Evolutionary conservation across 1,140 invertebrate species (phyloP).

Genomic region (Helicoverpa armigera): DNA sequence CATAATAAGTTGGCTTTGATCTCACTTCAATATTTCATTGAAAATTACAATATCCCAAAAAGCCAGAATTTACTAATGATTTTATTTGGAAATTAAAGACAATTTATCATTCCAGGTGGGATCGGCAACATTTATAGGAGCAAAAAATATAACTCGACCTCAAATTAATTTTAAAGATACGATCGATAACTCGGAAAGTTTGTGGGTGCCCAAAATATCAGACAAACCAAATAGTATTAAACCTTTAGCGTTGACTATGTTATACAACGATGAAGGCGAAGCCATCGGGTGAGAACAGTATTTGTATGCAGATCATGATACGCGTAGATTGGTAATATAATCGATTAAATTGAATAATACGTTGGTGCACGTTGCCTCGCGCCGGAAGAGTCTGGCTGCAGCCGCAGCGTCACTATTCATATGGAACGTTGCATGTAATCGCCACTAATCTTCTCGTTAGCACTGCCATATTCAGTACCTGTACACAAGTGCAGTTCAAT

Average conservation of each 20-base stretch:
- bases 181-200: slow-evolving; percentile 92
- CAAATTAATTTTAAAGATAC: slow-evolving; percentile 95
- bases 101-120: slow-evolving; percentile 63
- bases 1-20: no score
- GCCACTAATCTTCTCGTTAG: slow-evolving; percentile 27
- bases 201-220: slow-evolving; percentile 94
- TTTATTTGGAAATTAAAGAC: not conserved
- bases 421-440: not conserved
- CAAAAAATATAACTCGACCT: slow-evolving; percentile 93
- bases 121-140: slow-evolving; percentile 89
- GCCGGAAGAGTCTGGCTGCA: slow-evolving; percentile 11
- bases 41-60: not conserved
- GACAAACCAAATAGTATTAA: slow-evolving; percentile 96
- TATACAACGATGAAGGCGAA: slow-evolving; percentile 89
- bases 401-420: not conserved
- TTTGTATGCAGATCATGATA: not conserved
- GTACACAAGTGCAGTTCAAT: slow-evolving; percentile 10
- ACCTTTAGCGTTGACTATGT: slow-evolving; percentile 91
- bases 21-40: no score
- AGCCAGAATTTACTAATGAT: not conserved
- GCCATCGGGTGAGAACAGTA: slow-evolving; percentile 77
- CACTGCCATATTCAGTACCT: slow-evolving; percentile 16
- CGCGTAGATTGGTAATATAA: slow-evolving; percentile 11
- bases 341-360: slow-evolving; percentile 42
- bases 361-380: slow-evolving; percentile 12